phyloP scores from a whole-genome alignment of 2,113 vertebrate species.

The Spermophilus dauricus region DNA sequence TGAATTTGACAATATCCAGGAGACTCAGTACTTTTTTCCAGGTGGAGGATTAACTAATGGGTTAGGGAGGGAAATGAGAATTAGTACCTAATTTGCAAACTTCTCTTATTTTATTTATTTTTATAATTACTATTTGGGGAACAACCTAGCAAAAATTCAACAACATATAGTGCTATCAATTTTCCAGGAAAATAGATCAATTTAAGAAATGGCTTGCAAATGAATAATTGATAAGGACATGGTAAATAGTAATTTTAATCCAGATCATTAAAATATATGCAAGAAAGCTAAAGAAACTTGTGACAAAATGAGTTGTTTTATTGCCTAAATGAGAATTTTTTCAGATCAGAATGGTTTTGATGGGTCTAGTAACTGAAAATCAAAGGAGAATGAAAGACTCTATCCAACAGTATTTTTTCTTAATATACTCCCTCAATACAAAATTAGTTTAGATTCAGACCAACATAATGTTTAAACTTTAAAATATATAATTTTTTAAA shows the following conservation, averaged over 20 bases:
- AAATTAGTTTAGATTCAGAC: not conserved
- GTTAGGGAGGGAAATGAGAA: not conserved
- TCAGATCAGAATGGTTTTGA: not conserved
- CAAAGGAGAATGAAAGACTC: not conserved
- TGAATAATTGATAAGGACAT: not conserved
- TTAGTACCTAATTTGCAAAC: not conserved
- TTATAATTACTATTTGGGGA: not conserved
- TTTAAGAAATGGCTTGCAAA: not conserved
- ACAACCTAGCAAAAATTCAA: not conserved
- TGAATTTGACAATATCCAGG: not conserved
- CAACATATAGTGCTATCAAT: not conserved
- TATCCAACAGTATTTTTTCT: not conserved
- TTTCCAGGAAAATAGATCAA: not conserved
- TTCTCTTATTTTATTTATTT: not conserved
- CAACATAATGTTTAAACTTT: not conserved
- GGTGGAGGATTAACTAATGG: not conserved
- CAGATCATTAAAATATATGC: not conserved
- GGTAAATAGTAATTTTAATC: not conserved
- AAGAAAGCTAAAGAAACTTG: not conserved
- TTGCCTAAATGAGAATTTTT: not conserved
- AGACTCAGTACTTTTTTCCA: not conserved
- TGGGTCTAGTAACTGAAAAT: not conserved
- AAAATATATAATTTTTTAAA: not conserved
- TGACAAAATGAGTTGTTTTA: not conserved
- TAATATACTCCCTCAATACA: not conserved